phyloP scores from a whole-genome alignment of 1,140 invertebrate species.

The Mya arenaria region DNA sequence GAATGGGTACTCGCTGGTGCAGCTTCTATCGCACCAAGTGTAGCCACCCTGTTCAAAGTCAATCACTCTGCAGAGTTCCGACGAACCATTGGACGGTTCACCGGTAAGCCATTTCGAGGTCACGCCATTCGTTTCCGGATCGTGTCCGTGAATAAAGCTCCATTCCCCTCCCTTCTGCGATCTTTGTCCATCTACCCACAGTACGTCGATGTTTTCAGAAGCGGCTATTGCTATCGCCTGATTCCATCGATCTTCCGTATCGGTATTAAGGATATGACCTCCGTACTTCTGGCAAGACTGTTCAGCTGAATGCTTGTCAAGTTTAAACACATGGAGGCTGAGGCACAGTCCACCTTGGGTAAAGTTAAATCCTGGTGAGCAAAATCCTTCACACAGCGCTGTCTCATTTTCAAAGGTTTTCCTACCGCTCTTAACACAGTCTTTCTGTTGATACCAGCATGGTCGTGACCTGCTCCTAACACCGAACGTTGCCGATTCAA shows the following conservation, averaged over 20 bases:
- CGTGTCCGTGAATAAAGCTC: not conserved
- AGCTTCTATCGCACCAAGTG: not conserved
- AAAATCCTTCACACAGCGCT: not conserved
- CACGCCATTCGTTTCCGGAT: not conserved
- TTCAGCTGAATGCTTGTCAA: not conserved
- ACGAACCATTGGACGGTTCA: not conserved
- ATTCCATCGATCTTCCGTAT: not conserved
- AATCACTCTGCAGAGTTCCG: not conserved
- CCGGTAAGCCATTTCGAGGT: not conserved
- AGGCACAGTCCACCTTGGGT: not conserved
- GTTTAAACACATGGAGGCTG: not conserved
- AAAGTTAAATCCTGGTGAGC: not conserved
- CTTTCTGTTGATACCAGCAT: not conserved
- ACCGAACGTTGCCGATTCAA: not conserved
- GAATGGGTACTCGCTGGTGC: not conserved
- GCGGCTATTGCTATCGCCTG: not conserved
- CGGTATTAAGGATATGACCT: not conserved
- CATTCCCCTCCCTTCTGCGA: not conserved
- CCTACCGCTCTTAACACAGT: not conserved
- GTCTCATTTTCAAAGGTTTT: not conserved
- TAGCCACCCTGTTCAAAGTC: not conserved
- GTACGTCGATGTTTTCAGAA: not conserved
- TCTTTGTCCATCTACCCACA: not conserved
- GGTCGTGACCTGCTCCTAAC: not conserved
- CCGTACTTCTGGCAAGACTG: not conserved